Conservation (phyloP, 1,140 invertebrate species). For the Neuroterus valhalla region DNA sequence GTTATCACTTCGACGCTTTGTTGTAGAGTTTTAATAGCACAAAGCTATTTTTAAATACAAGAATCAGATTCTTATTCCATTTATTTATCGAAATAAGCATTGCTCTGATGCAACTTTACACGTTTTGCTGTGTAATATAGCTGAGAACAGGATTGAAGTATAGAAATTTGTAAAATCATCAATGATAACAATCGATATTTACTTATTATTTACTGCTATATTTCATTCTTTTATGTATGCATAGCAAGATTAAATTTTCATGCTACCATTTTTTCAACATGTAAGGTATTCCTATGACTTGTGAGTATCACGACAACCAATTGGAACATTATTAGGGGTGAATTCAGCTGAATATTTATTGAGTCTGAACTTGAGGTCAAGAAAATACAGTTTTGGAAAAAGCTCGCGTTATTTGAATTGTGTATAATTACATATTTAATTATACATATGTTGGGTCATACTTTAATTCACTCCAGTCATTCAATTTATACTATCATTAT, state of each 20-base stretch:
- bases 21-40: conserved; percentile 60
- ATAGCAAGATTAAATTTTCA: not conserved
- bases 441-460: too few species aligned
- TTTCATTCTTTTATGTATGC: not conserved
- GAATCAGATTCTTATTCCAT: conserved; percentile 37
- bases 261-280: too few species aligned
- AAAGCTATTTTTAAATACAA: conserved; percentile 40
- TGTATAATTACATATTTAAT: too few species aligned
- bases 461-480: too few species aligned
- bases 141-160: not conserved
- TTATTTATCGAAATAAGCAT: conserved; percentile 39
- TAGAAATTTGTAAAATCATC: conserved; percentile 9
- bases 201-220: not conserved
- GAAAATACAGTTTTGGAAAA: too few species aligned
- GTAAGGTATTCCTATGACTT: too few species aligned
- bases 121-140: not conserved
- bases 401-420: too few species aligned
- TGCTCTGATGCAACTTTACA: conserved; percentile 12
- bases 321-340: too few species aligned
- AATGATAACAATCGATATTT: not conserved
- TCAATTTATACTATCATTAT: too few species aligned
- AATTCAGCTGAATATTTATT: too few species aligned
- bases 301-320: too few species aligned
- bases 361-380: too few species aligned
- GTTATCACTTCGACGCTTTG: conserved; percentile 71